These are phyloP conservation scores for Lepetodrilus schrolli DNA, from an alignment of 2,888 invertebrate genomes.

Conservation along the genomic window DNA sequence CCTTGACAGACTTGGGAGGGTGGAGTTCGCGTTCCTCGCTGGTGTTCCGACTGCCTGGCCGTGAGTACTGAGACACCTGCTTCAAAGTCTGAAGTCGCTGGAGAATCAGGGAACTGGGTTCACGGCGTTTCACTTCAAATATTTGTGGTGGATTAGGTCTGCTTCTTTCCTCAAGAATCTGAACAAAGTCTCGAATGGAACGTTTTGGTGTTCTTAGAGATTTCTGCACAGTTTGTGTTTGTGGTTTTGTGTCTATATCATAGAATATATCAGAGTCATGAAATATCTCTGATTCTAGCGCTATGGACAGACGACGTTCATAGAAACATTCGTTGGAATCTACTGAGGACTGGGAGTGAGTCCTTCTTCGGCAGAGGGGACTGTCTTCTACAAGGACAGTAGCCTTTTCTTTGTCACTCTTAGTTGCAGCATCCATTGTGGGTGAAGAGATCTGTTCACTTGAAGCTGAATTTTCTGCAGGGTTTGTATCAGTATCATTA, in stretches of 20 bases:
- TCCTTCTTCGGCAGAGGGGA: not conserved
- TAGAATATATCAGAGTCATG: conserved; percentile 90
- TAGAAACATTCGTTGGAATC: conserved; percentile 57
- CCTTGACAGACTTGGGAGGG: conserved; percentile 30
- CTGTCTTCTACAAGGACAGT: not conserved
- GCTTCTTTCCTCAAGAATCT: conserved; percentile 60
- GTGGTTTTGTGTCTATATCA: conserved; percentile 76
- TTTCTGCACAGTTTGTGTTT: conserved; percentile 20
- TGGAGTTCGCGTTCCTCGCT: conserved; percentile 55
- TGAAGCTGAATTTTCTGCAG: not conserved
- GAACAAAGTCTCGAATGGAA: conserved; percentile 63
- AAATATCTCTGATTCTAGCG: conserved; percentile 79
- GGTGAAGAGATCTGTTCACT: not conserved
- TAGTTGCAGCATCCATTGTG: conserved; percentile 34
- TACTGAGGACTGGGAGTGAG: conserved; percentile 37
- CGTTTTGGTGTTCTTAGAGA: conserved; percentile 38
- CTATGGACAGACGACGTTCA: conserved; percentile 74
- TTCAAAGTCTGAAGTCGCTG: conserved; percentile 62
- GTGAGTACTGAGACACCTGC: conserved; percentile 45
- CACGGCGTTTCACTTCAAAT: conserved; percentile 53
- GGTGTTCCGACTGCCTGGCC: conserved; percentile 41
- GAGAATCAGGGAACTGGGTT: conserved; percentile 62
- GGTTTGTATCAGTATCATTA: conserved; percentile 42
- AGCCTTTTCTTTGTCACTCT: not conserved
- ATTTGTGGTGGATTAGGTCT: conserved; percentile 45